Evolutionary conservation across 2,113 vertebrate genomes (phyloP), one percentile per base, ranked within the genome.

Genomic region (Calyptomena viridis): DNA sequence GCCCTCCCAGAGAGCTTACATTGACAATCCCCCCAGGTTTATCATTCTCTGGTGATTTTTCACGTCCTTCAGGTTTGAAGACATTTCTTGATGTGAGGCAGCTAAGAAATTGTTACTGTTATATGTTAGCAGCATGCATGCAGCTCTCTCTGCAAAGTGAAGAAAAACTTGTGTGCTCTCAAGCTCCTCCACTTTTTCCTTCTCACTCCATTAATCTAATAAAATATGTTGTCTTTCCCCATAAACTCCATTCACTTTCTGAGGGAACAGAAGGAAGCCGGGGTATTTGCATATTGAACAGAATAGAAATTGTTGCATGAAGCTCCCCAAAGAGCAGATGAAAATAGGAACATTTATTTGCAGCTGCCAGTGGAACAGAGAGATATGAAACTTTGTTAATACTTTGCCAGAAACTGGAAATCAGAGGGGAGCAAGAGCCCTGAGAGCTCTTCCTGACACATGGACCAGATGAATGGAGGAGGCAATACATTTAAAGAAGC

Each of bases 271-370:
- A 93, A 84, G 75, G 59, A 90, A 92, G 52, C 14, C 6, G 5
- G 27, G 17, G 11, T 33, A 93, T 97, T 95, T 96, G 72, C 76
- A 95, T 96, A 90, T 63, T 91, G 94, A 93, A 59, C 35, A 95
- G 94, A 95, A 91, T 27, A 93, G 91, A 94, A 91, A 88, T 52
- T 83, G 46, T 90, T 93, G 60, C 68, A 49, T 81, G 87, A 93
- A 83, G 52, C 17, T 94, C 72, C 94, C 92, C 44, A 56, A 96
- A 94, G 88, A 93, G 79, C 53, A 67, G 60, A 89, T 75, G 94
- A 92, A 96, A 94, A 94, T 49, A 77, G 52, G 31, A 94, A 9
- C 68, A 96, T 94, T 95, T 90, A 83, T 97, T 96, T 95, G 90
- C 63, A 95, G 78, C 87, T 95, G 90, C 56, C 87, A 92, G 55